Percentiles rank a stretch among this genome's conserved stretches.
These are phyloP conservation scores for Alfaro cultratus DNA, from an alignment of 2,797 vertebrate species.

Conservation along the genomic window DNA sequence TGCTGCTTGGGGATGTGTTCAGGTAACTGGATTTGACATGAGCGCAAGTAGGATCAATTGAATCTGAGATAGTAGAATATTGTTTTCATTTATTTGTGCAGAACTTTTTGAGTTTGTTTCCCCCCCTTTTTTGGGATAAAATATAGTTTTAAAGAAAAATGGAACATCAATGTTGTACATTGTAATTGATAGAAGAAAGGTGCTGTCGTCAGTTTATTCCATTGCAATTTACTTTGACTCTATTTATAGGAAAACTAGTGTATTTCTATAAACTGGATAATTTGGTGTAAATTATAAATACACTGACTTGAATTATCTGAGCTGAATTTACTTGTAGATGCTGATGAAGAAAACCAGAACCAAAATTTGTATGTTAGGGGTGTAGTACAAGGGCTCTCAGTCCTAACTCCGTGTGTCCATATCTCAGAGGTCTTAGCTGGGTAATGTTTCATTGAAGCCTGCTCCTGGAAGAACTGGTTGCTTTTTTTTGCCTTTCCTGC, in stretches of 20 bases:
- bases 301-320: background rate
- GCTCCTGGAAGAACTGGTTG: background rate
- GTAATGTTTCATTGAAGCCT: background rate
- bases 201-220: too few relatives aligned
- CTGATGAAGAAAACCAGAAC: background rate
- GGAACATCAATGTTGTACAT: background rate
- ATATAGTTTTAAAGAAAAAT: background rate
- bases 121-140: too few relatives aligned
- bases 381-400: background rate
- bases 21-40: background rate
- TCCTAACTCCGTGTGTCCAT: background rate
- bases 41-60: background rate
- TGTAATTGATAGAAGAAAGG: background rate
- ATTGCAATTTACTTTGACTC: background rate
- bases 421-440: background rate
- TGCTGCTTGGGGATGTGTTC: background rate
- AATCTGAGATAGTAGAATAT: accelerated
- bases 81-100: background rate
- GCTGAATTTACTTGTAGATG: background rate
- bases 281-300: background rate
- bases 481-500: background rate
- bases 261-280: background rate
- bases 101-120: background rate
- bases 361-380: background rate
- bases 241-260: background rate